These are phyloP conservation scores for Ennomos quercinarius DNA, from an alignment of 2,888 invertebrate genomes.

Conservation along the genomic window DNA sequence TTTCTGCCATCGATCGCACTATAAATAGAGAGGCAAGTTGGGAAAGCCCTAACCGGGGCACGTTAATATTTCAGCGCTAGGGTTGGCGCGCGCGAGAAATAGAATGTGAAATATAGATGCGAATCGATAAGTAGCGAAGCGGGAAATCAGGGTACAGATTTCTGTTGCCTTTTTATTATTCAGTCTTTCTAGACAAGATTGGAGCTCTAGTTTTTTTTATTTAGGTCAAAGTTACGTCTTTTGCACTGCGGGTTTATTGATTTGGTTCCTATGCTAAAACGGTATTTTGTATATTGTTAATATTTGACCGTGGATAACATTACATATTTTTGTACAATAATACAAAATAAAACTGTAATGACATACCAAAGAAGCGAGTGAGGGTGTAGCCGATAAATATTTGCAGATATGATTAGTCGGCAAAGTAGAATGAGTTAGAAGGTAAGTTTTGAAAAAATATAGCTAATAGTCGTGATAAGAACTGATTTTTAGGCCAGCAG, in stretches of 20 bases:
- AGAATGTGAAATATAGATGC: conserved; percentile 29
- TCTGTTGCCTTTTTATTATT: conserved; percentile 12
- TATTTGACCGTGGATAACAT: too few species aligned
- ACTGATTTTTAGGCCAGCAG: too few species aligned
- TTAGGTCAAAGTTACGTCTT: background rate
- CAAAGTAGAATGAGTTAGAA: too few species aligned
- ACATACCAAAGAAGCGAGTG: too few species aligned
- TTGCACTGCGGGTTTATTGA: background rate
- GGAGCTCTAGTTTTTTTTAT: conserved; percentile 13
- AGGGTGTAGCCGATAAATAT: too few species aligned
- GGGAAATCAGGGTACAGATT: conserved; percentile 26
- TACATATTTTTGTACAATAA: too few species aligned
- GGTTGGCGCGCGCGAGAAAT: conserved; percentile 27
- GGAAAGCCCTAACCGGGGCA: conserved; percentile 26
- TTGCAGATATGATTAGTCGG: too few species aligned
- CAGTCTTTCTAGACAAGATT: conserved; percentile 6
- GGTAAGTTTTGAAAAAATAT: too few species aligned
- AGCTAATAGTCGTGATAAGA: too few species aligned
- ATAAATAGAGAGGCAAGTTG: conserved; percentile 27
- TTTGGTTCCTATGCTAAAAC: background rate
- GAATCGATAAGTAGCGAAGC: conserved; percentile 27
- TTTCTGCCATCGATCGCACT: conserved; percentile 4
- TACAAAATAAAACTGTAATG: too few species aligned
- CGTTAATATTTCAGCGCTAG: conserved; percentile 37
- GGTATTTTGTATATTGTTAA: too few species aligned